phyloP scores from a whole-genome alignment of 2,888 invertebrate species.

The Xestia sexstrigata region DNA sequence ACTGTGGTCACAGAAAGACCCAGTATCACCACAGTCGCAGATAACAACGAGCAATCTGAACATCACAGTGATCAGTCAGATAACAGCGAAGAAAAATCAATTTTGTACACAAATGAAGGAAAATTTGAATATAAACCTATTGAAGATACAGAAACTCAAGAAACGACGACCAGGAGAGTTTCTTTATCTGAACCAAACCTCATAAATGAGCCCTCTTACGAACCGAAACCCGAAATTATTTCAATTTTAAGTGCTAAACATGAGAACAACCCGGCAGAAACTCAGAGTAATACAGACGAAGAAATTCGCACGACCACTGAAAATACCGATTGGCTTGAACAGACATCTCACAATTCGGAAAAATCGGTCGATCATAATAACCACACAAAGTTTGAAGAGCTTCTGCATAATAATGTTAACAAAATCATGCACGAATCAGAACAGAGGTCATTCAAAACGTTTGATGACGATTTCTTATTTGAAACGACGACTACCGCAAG shows the following conservation, averaged over 20 bases:
- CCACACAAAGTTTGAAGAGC: constrained; percentile 51
- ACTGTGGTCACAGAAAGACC: constrained; percentile 28
- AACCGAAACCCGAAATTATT: constrained; percentile 77
- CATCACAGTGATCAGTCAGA: constrained; percentile 45
- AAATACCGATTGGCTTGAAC: constrained; percentile 78
- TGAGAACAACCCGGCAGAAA: constrained; percentile 33
- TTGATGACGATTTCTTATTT: constrained; percentile 70
- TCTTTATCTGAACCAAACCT: constrained; percentile 75
- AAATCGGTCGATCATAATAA: constrained; percentile 56
- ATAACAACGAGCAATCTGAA: constrained; percentile 61
- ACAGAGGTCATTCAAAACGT: constrained; percentile 77
- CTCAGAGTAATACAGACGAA: constrained; percentile 49
- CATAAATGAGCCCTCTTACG: constrained; percentile 77
- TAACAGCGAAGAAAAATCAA: constrained; percentile 63
- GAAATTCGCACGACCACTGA: constrained; percentile 65
- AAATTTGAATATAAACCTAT: constrained; percentile 61
- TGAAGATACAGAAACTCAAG: constrained; percentile 53
- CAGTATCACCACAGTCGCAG: constrained; percentile 34
- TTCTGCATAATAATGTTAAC: constrained; percentile 60
- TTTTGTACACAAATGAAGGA: constrained; percentile 66
- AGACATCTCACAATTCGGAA: constrained; percentile 58
- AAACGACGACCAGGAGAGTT: constrained; percentile 73
- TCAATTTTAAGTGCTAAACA: constrained; percentile 72
- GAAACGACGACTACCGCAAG: constrained; percentile 59
- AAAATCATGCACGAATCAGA: constrained; percentile 71